These are phyloP conservation scores for Oreortyx pictus DNA, from an alignment of 2,797 vertebrate genomes.

Conservation along the genomic window DNA sequence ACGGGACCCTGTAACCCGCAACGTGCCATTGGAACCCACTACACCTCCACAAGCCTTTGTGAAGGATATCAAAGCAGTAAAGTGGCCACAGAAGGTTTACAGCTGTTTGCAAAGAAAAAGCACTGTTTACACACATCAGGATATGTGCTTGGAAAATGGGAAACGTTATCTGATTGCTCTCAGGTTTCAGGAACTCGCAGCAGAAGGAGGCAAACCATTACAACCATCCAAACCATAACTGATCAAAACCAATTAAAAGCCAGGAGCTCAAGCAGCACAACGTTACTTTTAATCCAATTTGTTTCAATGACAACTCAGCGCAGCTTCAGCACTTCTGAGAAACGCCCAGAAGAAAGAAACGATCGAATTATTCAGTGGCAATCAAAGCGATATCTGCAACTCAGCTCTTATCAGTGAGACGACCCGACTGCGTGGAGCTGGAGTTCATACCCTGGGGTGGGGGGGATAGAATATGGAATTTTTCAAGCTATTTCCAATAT, in stretches of 20 bases:
- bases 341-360: background rate
- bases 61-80: background rate
- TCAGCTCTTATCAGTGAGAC: background rate
- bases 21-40: accelerated
- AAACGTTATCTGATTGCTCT: accelerated
- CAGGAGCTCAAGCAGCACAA: background rate
- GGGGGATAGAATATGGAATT: background rate
- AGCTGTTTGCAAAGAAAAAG: background rate
- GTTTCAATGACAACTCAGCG: background rate
- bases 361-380: background rate
- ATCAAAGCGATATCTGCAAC: conserved; percentile 1
- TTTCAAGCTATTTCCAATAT: background rate
- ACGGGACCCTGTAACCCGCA: background rate
- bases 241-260: conserved; percentile 30
- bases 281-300: conserved; percentile 61
- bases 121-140: background rate
- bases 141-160: background rate
- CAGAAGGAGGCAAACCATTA: background rate
- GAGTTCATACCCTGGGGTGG: background rate
- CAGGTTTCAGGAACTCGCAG: background rate
- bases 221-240: background rate
- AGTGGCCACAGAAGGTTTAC: background rate
- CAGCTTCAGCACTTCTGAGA: background rate
- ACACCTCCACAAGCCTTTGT: background rate
- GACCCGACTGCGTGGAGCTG: background rate